Base-by-base conservation (phyloP, 2,888 invertebrate genomes). In the Pollenia amentaria region DNA sequence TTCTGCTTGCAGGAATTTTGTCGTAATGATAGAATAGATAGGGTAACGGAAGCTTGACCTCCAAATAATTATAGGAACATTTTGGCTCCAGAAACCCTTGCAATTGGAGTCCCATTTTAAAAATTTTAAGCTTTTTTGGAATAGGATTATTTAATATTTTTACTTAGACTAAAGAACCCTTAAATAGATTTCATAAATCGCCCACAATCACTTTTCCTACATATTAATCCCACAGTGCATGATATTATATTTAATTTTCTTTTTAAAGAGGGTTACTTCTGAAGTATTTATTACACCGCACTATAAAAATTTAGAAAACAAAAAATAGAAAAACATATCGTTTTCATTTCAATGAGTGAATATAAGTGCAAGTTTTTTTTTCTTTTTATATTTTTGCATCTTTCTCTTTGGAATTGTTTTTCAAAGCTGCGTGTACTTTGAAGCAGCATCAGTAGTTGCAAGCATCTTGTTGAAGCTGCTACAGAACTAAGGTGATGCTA, bases 211-310 rank as follows among this genome's bases (percentile, higher is more conserved):
- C 29, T 29, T 29, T 29, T 6, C 3, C 29, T 29, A 29, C 4
- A 29, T 6, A 29, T 6, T 6, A 29, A 21, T 18, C 1, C 84
- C 84, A 81, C 12, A 48, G 78, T 86, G 60, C 21, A 57, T 16
- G 38, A n/a, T 21, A 18, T 40, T 62, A 70, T 44, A 62, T 55
- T 60, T n/a, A 73, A 55, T 75, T 84, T 67, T 65, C 38, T 67
- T 77, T 87, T 62, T 60, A 40, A 65, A 46, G 55, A 9, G 70
- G 21, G 44, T 55, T 29, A 29, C 72, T 16, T 83, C 65, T 42
- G 60, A 60, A 51, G 60, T 87, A 67, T 87, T 73, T 77, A 87
- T 87, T 87, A 84, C 84, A 67, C 84, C 73, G 77, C 87, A 73
- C 60, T 77, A 55, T 46, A 67, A 67, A 67, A 53, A n/a, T 14